Conservation (phyloP, 2,888 invertebrate genomes). For the Watsonalla cultraria region DNA sequence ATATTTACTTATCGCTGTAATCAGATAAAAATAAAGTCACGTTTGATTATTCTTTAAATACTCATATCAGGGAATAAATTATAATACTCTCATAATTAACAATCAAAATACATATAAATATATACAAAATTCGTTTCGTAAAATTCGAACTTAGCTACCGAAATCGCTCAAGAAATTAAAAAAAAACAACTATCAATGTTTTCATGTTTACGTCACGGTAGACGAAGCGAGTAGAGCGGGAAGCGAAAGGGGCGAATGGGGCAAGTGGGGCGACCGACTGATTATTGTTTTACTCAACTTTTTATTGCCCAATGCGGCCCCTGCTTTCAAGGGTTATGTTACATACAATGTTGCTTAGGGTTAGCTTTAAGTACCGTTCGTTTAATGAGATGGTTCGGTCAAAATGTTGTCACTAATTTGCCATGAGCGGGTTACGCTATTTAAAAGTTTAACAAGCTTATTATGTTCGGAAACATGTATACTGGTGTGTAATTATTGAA, state of each 20-base stretch:
- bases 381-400: not conserved
- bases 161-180: no score
- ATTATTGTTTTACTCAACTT: slow-evolving; percentile 68
- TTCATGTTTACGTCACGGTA: slow-evolving; percentile 34
- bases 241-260: slow-evolving; percentile 30
- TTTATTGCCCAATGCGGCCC: slow-evolving; percentile 47
- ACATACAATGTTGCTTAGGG: slow-evolving; percentile 11
- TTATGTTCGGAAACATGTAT: not conserved
- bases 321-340: slow-evolving; percentile 15
- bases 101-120: no score
- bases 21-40: no score
- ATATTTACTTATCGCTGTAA: no score
- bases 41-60: no score
- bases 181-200: slow-evolving; percentile 10
- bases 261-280: slow-evolving; percentile 33
- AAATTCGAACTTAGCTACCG: no score
- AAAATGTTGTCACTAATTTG: not conserved
- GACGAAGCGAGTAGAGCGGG: slow-evolving; percentile 24
- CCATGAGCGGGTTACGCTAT: not conserved
- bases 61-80: no score
- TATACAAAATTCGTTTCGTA: no score
- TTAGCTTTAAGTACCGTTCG: slow-evolving; percentile 11
- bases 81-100: no score
- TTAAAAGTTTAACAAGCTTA: not conserved
- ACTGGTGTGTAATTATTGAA: no score